phyloP scores from a whole-genome alignment of 1,140 invertebrate genomes.

The Platyscapa corneri region DNA sequence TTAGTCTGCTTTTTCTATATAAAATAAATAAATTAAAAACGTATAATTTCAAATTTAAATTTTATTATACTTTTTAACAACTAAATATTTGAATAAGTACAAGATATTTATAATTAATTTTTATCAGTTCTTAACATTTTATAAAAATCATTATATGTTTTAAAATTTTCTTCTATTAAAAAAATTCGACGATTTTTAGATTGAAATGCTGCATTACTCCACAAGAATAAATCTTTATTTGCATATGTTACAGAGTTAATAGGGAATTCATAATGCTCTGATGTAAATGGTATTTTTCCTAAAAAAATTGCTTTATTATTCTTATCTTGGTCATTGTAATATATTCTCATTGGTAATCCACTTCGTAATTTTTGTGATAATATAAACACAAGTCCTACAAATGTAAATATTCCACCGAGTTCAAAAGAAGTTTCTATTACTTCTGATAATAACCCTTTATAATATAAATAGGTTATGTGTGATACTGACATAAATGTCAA shows the following conservation, averaged over 20 bases:
- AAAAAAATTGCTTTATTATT: slow-evolving; percentile 38
- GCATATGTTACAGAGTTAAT: neutral
- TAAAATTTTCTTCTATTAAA: slow-evolving; percentile 45
- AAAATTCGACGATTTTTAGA: slow-evolving; percentile 40
- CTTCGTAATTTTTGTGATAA: neutral
- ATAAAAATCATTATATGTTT: slow-evolving; percentile 26
- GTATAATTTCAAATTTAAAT: neutral
- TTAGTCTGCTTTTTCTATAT: no score
- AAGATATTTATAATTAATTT: neutral
- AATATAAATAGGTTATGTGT: no score
- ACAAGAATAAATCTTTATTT: neutral
- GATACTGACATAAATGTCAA: neutral
- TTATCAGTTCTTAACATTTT: slow-evolving; percentile 39
- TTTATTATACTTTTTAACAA: no score
- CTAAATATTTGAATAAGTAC: no score
- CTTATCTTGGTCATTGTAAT: slow-evolving; percentile 21
- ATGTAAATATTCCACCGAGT: neutral
- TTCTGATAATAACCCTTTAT: neutral
- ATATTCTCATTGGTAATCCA: slow-evolving; percentile 44
- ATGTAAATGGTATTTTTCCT: slow-evolving; percentile 40
- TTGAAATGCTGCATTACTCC: slow-evolving; percentile 4
- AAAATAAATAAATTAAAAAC: neutral
- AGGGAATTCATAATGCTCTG: slow-evolving; percentile 36
- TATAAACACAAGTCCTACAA: neutral
- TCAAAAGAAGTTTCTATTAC: neutral